Base-by-base conservation (phyloP, 1,140 invertebrate genomes). In the Drosophila repletoides region DNA sequence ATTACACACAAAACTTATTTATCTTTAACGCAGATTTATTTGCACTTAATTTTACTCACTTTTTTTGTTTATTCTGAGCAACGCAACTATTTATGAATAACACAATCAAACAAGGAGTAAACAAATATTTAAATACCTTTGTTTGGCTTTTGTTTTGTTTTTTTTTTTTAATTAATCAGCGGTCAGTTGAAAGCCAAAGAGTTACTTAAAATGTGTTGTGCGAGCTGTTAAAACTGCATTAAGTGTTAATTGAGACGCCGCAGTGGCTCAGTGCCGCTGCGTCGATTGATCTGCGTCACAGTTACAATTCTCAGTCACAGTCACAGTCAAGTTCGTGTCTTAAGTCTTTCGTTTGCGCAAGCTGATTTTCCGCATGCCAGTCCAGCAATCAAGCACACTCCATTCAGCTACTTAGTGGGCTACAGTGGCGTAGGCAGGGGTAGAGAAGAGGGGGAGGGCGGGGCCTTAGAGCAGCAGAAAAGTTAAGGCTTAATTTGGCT, bases 321-420 rank as follows among this genome's bases (percentile, higher is more conserved):
- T 14, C n/a, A 26, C 36, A 22, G 48, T 60, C 70, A 76, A 63
- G 77, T 73, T 83, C 68, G 70, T 84, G 77, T 17, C 79, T 67
- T 73, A 41, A 81, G 68, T 76, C 77, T 83, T 83, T 76, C 69
- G 70, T 29, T 79, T 46, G 36, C 38, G 28, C 28, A 22, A 29
- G 72, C 66, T 31, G 45, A 68, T 72, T 81, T 81, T 83, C 77
- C 77, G 79, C 79, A 77, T 83, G 43, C 76, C 77, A 49, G 7
- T 7, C 14, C 26, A 61, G 48, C 31, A 53, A 48, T 64, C 38
- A 48, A 38, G 31, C 41, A 19, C 14, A 14, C 10, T n/a, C 9
- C 15, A 56, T 14, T 41, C 24, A 12, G 4, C 7, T 10, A 40
- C 6, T 28, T 9, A 0, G 31, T 12, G 6, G 10, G 10, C n/a